Evolutionary conservation across 2,113 vertebrate species (phyloP).

Genomic region (Sinosuthora webbiana): DNA sequence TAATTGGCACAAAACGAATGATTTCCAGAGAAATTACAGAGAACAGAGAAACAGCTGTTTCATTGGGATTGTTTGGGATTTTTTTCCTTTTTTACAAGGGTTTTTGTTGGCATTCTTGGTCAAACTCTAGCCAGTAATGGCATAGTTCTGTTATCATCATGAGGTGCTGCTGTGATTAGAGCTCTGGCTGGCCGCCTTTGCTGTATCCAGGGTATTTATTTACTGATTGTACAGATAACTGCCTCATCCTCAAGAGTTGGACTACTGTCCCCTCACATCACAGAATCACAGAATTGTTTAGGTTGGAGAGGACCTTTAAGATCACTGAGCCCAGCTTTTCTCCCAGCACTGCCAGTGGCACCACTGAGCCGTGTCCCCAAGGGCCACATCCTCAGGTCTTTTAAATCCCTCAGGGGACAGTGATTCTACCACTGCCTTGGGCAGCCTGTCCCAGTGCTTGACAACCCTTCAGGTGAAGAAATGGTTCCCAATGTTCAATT

Average conservation of each 20-base stretch:
- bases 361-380: background rate
- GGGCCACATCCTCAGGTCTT: background rate
- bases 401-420: background rate
- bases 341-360: background rate
- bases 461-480: background rate
- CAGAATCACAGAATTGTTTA: background rate
- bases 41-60: background rate
- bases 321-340: background rate
- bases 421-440: background rate
- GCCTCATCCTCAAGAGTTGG: background rate
- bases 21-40: background rate
- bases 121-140: background rate
- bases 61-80: background rate
- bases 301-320: background rate
- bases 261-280: background rate
- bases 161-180: background rate
- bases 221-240: background rate
- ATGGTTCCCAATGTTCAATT: background rate
- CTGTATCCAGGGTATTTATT: background rate
- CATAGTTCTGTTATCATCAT: background rate
- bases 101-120: background rate
- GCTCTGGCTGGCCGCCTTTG: background rate
- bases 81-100: background rate
- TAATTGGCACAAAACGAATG: background rate
- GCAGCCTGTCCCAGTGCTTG: background rate